phyloP scores from a whole-genome alignment of 2,797 vertebrate genomes.

The Sardinella longiceps region DNA sequence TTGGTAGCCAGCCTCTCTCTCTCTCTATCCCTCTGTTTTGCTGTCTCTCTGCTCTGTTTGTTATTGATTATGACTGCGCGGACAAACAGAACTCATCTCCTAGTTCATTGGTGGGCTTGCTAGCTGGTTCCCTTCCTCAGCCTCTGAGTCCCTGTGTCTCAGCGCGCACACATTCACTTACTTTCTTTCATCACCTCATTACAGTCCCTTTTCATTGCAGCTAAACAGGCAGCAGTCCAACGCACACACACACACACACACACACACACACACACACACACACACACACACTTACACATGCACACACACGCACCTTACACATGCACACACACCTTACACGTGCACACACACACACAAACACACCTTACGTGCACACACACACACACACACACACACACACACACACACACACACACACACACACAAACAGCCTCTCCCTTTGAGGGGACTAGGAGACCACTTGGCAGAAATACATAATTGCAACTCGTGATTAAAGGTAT shows the following conservation, averaged over 20 bases:
- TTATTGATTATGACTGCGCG: conserved; percentile 18
- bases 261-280: too few relatives aligned
- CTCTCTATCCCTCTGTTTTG: too few relatives aligned
- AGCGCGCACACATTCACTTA: too few relatives aligned
- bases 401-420: too few relatives aligned
- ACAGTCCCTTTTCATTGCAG: background rate
- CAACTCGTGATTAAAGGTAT: background rate
- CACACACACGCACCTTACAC: too few relatives aligned
- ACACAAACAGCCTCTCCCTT: background rate
- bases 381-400: too few relatives aligned
- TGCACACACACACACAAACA: too few relatives aligned
- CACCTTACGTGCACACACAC: too few relatives aligned
- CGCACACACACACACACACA: too few relatives aligned
- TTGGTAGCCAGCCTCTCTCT: too few relatives aligned
- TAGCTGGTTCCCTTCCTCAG: background rate
- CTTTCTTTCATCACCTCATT: conserved; percentile 24
- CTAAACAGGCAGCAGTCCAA: background rate
- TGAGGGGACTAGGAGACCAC: background rate
- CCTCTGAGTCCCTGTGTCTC: background rate
- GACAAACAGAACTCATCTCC: conserved; percentile 7
- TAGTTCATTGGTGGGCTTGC: background rate
- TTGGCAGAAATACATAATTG: background rate
- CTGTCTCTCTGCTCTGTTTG: background rate
- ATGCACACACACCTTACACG: too few relatives aligned
- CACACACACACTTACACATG: too few relatives aligned